These are phyloP conservation scores for Mustela lutreola DNA, from an alignment of 2,113 vertebrate genomes.

Conservation along the genomic window DNA sequence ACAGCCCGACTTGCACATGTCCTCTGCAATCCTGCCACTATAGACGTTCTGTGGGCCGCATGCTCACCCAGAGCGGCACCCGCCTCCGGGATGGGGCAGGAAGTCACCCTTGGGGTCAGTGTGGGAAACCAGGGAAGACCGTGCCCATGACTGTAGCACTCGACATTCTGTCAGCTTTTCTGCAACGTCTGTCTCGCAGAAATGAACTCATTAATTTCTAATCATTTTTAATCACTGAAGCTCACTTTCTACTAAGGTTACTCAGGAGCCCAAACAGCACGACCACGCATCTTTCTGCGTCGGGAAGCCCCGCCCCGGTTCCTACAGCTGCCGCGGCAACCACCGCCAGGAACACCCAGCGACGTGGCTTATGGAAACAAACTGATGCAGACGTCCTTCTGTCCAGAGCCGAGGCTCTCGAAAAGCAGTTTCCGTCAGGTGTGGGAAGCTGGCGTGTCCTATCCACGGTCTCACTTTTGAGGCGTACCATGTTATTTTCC, in stretches of 20 bases:
- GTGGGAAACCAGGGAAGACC: neutral
- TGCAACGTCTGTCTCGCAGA: neutral
- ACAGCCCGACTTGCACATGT: neutral
- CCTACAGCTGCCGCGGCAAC: neutral
- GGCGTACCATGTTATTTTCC: neutral
- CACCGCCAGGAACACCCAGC: neutral
- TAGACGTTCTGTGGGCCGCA: neutral
- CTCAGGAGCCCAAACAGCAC: neutral
- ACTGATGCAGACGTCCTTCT: neutral
- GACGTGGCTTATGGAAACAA: neutral
- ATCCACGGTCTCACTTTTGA: neutral
- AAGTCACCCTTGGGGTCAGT: no score
- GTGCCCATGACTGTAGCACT: neutral
- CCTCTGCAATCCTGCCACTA: neutral
- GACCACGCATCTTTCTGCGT: neutral
- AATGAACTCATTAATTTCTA: neutral
- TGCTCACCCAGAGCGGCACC: neutral
- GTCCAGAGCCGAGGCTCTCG: neutral
- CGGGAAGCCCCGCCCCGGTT: neutral
- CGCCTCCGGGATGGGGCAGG: no score
- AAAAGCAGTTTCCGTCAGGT: neutral
- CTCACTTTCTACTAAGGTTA: neutral
- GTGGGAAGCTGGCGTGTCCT: neutral
- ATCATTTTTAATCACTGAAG: neutral
- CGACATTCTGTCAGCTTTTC: neutral